These are phyloP conservation scores for Planococcus citri DNA, from an alignment of 1,140 invertebrate genomes.

Conservation along the genomic window DNA sequence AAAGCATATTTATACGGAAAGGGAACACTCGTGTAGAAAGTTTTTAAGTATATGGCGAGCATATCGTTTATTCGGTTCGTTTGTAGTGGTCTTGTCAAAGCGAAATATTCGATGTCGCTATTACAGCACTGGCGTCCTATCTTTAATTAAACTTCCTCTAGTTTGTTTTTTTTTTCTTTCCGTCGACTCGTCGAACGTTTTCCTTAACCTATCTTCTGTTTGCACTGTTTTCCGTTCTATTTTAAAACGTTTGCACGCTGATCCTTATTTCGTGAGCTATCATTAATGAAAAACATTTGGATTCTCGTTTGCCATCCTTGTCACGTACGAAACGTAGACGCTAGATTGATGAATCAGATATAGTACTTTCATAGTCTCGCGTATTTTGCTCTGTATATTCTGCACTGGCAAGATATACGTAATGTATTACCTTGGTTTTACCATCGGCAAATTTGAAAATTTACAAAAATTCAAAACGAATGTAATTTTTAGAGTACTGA, in stretches of 20 bases:
- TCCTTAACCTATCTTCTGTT: not conserved
- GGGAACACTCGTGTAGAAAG: too few relatives aligned
- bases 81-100: not conserved
- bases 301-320: not conserved
- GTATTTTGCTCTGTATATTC: too few relatives aligned
- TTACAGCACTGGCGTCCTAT: not conserved
- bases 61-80: too few relatives aligned
- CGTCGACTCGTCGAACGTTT: not conserved
- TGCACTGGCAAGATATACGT: too few relatives aligned
- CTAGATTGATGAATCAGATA: constrained; percentile 2
- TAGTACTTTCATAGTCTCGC: too few relatives aligned
- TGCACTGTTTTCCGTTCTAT: not conserved
- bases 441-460: too few relatives aligned
- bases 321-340: not conserved
- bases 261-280: not conserved
- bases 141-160: constrained; percentile 7
- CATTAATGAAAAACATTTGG: not conserved
- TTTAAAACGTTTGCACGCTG: not conserved
- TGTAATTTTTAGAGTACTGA: too few relatives aligned
- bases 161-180: not conserved
- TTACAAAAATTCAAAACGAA: too few relatives aligned
- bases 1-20: too few relatives aligned
- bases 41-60: too few relatives aligned
- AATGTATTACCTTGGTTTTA: too few relatives aligned
- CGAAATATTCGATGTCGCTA: not conserved